Percentiles rank a stretch among this genome's conserved stretches.
Conservation (phyloP, 2,113 vertebrate genomes). For the Edolisoma coerulescens region DNA sequence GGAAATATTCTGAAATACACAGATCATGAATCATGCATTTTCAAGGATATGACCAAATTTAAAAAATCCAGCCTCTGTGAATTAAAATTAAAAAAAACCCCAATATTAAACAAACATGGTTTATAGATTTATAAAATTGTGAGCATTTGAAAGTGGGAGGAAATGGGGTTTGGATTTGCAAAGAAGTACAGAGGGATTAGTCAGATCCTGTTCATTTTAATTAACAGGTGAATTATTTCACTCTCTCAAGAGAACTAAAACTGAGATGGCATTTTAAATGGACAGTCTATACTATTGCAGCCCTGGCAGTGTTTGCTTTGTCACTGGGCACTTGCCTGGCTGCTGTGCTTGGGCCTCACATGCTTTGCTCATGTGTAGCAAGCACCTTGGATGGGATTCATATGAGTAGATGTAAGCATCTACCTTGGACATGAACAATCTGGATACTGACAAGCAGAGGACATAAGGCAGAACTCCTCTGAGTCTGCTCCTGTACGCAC, state of each 20-base stretch:
- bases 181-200: neutral
- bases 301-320: neutral
- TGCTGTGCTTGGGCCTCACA: neutral
- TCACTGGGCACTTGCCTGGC: neutral
- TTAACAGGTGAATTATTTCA: constrained; percentile 8
- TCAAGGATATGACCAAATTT: neutral
- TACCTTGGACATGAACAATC: neutral
- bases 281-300: neutral
- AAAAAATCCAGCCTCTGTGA: neutral
- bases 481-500: neutral
- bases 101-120: neutral
- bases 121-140: neutral
- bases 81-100: neutral
- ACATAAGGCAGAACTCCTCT: neutral
- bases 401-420: neutral
- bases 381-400: neutral
- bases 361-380: neutral
- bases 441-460: neutral
- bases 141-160: neutral
- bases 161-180: neutral
- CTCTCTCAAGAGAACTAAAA: neutral
- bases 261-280: neutral
- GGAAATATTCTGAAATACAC: neutral
- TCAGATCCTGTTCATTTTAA: neutral
- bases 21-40: neutral